Evolutionary conservation across 1,140 invertebrate genomes (phyloP), one percentile per base, ranked within the genome.

Genomic region (Ceratina australensis): DNA sequence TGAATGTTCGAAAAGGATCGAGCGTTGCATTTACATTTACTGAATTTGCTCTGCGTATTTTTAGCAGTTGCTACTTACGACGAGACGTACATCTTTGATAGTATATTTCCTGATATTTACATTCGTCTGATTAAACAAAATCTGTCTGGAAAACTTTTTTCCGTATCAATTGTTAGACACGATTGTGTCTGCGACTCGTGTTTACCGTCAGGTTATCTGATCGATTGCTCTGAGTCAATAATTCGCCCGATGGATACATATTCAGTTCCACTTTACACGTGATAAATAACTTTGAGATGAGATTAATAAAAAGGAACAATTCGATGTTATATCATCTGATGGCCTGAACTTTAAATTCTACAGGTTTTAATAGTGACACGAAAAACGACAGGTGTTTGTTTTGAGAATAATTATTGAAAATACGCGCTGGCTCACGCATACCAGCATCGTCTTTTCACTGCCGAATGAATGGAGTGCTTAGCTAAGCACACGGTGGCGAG

Each of bases 401-500:
- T 75, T 7, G 15, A 47, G 26, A 63, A 64, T 67, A 67, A 74
- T 74, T 74, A 74, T 42, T 59, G 49, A 68, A 71, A 78, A 78
- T n/a, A 56, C 63, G 56, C 26, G 52, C 26, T 56, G 81, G 20
- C 81, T 67, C 75, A 56, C 78, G 79, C 76, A 77, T 60, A 80
- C 77, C 72, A 79, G 61, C 84, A 83, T 83, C 80, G 84, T 82
- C 85, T 88, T 83, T 75, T 88, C 81, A 80, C 85, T 79, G 79
- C 78, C 57, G 78, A 83, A 86, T 88, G 87, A 88, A 89, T 87
- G 86, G 59, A 86, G 71, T 78, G 82, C 65, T 85, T 80, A 80
- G 83, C 83, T 85, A 87, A 86, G 78, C 81, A 81, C 57, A 84
- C 78, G 84, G 80, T 84, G 86, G 86, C 86, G 86, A 81, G 81